These are phyloP conservation scores for Silurus meridionalis DNA, from an alignment of 2,113 vertebrate genomes.

Conservation along the genomic window DNA sequence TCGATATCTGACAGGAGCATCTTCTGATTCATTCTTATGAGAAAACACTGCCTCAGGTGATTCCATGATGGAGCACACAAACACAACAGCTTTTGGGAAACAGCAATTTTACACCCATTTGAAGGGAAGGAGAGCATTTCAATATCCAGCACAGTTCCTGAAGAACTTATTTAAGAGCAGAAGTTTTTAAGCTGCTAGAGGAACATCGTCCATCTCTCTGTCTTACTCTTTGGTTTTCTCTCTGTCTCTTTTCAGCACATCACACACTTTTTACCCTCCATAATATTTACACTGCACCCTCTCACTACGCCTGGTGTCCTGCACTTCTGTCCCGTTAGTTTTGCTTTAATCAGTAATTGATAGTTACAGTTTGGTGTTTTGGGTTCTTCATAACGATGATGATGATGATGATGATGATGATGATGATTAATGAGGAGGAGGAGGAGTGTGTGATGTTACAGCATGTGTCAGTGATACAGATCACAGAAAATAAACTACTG, in stretches of 20 bases:
- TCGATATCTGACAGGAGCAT: constrained; percentile 19
- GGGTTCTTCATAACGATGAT: not conserved
- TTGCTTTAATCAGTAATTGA: not conserved
- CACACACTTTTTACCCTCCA: not conserved
- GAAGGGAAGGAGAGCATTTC: not conserved
- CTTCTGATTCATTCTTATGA: constrained; percentile 25
- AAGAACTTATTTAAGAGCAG: not conserved
- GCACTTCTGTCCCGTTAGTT: not conserved
- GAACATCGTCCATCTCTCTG: not conserved
- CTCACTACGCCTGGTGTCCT: not conserved
- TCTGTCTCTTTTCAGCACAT: not conserved
- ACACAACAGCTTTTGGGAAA: not conserved
- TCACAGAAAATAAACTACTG: too few species aligned
- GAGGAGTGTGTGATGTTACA: not conserved
- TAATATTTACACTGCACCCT: not conserved
- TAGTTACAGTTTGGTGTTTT: not conserved
- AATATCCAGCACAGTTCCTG: not conserved
- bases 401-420: not conserved
- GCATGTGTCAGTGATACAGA: not conserved
- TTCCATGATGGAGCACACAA: constrained; percentile 12
- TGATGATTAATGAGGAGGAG: too few species aligned
- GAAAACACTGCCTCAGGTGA: constrained; percentile 30
- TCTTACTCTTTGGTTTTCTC: not conserved
- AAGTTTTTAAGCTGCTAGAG: not conserved
- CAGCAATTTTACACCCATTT: constrained; percentile 22